phyloP scores from a whole-genome alignment of 2,888 invertebrate species.

The Cryptus armator region DNA sequence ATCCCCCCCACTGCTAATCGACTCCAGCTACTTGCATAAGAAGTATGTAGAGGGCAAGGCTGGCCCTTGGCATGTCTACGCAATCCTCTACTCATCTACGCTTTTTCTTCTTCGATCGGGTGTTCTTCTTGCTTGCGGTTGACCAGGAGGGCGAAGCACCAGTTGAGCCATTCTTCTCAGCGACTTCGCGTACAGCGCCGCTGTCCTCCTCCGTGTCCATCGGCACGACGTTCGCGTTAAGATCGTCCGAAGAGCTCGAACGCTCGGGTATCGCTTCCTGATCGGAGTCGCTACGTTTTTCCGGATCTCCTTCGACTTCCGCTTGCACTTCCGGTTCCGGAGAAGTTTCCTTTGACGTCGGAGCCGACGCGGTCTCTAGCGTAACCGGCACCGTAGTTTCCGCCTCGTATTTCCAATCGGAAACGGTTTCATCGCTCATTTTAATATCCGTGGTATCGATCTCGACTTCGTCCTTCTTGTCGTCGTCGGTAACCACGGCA shows the following conservation, averaged over 20 bases:
- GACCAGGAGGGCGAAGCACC: conserved; percentile 66
- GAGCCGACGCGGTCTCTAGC: not conserved
- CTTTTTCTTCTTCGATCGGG: conserved; percentile 83
- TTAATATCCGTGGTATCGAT: conserved; percentile 34
- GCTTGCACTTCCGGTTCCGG: conserved; percentile 51
- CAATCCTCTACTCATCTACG: conserved; percentile 85
- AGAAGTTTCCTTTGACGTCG: conserved; percentile 69
- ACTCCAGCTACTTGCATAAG: conserved; percentile 83
- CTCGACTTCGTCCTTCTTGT: not conserved
- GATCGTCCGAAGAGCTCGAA: conserved; percentile 79
- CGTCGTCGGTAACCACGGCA: conserved; percentile 10
- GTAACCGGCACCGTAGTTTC: conserved; percentile 81
- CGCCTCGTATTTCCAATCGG: conserved; percentile 75
- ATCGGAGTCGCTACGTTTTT: conserved; percentile 78
- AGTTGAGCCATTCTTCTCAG: conserved; percentile 64
- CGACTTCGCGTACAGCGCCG: conserved; percentile 66
- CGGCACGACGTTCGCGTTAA: conserved; percentile 75
- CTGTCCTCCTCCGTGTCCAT: conserved; percentile 76
- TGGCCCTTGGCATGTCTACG: conserved; percentile 84
- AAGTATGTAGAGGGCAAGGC: conserved; percentile 84
- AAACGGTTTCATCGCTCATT: conserved; percentile 43
- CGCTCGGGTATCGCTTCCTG: conserved; percentile 74
- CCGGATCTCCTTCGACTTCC: conserved; percentile 65
- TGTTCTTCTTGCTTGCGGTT: conserved; percentile 77
- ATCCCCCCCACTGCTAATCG: conserved; percentile 77